A percentile compares a stretch with the other conserved stretches of the same genome.
Evolutionary conservation across 2,888 invertebrate genomes (phyloP).

Genomic region (Dolichopus griseipennis): DNA sequence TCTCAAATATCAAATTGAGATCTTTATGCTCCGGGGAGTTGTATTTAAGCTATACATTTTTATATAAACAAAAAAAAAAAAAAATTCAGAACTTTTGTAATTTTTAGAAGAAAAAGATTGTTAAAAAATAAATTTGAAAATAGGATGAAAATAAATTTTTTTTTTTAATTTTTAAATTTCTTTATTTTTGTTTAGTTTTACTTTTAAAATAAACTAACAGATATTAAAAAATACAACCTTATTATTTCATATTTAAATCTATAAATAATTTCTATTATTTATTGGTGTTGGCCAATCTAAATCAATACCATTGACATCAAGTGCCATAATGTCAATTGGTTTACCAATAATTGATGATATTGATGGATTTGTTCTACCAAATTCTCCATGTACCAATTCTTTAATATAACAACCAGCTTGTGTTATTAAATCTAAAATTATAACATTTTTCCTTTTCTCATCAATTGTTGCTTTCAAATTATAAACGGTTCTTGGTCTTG

Average conservation of each 20-base stretch:
- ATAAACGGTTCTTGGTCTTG: conserved; percentile 58
- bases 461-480: conserved; percentile 52
- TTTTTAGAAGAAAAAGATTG: no score
- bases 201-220: no score
- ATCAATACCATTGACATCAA: conserved; percentile 76
- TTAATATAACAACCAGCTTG: conserved; percentile 96
- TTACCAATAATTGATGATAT: conserved; percentile 58
- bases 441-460: conserved; percentile 42
- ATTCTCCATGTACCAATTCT: conserved; percentile 95
- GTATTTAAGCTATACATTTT: no score
- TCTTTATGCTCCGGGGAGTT: no score
- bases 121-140: no score
- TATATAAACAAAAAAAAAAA: no score
- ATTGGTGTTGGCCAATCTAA: conserved; percentile 59
- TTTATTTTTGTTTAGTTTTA: no score
- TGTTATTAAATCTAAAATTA: conserved; percentile 62
- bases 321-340: conserved; percentile 76
- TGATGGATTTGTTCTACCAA: conserved; percentile 76
- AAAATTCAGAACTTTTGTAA: no score
- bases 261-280: conserved; percentile 26
- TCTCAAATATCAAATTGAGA: no score
- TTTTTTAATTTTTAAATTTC: no score
- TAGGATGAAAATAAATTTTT: no score
- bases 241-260: background rate
- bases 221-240: no score